Percentiles rank a stretch among this genome's conserved stretches.
Conservation (phyloP, 37 sponge, comb jelly and placozoan genomes). For the Petrosia ficiformis region DNA sequence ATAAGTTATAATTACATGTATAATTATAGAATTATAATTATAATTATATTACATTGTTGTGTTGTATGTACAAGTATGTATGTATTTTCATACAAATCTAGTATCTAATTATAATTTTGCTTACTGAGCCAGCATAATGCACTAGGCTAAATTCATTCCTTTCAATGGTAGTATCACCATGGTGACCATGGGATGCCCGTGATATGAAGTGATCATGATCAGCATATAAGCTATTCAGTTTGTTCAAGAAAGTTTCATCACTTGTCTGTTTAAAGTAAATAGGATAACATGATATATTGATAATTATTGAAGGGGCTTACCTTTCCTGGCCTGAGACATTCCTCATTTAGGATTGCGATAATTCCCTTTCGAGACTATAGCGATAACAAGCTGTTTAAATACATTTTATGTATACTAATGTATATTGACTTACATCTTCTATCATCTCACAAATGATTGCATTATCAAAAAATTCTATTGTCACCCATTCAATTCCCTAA, state of each 20-base stretch:
- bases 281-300: background rate
- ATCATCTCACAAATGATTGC: conserved; percentile 81
- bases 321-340: conserved; percentile 84
- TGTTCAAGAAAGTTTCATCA: conserved; percentile 66
- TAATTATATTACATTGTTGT: no score
- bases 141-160: conserved; percentile 61
- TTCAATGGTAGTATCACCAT: conserved; percentile 52
- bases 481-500: conserved; percentile 80
- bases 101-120: no score
- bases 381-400: background rate
- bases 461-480: conserved; percentile 87
- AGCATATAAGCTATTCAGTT: conserved; percentile 50
- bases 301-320: conserved; percentile 13
- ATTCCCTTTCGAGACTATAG: conserved; percentile 73
- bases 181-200: conserved; percentile 38
- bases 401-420: background rate
- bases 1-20: no score
- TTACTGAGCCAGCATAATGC: conserved; percentile 88
- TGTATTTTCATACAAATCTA: no score
- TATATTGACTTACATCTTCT: conserved; percentile 66
- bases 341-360: conserved; percentile 78
- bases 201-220: conserved; percentile 73
- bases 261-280: conserved; percentile 29
- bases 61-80: no score
- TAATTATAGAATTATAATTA: no score